Percentiles rank a stretch among this genome's conserved stretches.
phyloP scores from a whole-genome alignment of 2,888 invertebrate genomes.

The Plebejus melissa region DNA sequence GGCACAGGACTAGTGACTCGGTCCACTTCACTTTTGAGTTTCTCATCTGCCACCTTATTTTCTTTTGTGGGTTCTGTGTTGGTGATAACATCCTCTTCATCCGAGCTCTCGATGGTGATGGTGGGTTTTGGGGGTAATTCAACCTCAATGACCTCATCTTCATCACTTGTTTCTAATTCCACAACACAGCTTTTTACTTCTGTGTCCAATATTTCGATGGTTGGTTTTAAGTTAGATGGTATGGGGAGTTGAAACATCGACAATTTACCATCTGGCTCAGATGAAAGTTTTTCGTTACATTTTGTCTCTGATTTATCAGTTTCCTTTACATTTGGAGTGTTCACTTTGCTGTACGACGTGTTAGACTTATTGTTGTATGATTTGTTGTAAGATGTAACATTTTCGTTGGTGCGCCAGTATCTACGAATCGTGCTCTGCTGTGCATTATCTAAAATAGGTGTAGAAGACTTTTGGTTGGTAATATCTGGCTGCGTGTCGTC shows the following conservation, averaged over 20 bases:
- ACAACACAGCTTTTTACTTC: slow-evolving; percentile 47
- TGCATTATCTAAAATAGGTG: slow-evolving; percentile 45
- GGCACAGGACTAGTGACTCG: slow-evolving; percentile 68
- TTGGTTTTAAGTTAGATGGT: slow-evolving; percentile 52
- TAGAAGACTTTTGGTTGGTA: slow-evolving; percentile 44
- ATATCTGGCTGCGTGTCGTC: slow-evolving; percentile 59
- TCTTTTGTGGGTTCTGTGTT: slow-evolving; percentile 41
- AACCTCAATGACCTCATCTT: slow-evolving; percentile 71
- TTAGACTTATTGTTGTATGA: slow-evolving; percentile 42
- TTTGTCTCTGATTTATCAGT: slow-evolving; percentile 44
- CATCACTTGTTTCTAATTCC: slow-evolving; percentile 61
- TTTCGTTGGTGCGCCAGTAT: slow-evolving; percentile 60
- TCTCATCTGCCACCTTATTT: slow-evolving; percentile 37
- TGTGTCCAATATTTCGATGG: slow-evolving; percentile 60
- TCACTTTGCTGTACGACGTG: slow-evolving; percentile 35
- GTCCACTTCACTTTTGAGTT: slow-evolving; percentile 44
- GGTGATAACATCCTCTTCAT: slow-evolving; percentile 56
- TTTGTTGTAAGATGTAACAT: slow-evolving; percentile 48
- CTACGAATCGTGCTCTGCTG: slow-evolving; percentile 59
- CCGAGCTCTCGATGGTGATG: slow-evolving; percentile 72
- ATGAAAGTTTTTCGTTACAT: slow-evolving; percentile 47
- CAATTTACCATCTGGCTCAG: slow-evolving; percentile 46
- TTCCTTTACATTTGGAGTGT: slow-evolving; percentile 30
- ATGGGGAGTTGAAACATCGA: slow-evolving; percentile 57
- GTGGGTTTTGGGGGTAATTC: slow-evolving; percentile 66